phyloP scores from a whole-genome alignment of 2,888 invertebrate species.

The Steinernema hermaphroditum region DNA sequence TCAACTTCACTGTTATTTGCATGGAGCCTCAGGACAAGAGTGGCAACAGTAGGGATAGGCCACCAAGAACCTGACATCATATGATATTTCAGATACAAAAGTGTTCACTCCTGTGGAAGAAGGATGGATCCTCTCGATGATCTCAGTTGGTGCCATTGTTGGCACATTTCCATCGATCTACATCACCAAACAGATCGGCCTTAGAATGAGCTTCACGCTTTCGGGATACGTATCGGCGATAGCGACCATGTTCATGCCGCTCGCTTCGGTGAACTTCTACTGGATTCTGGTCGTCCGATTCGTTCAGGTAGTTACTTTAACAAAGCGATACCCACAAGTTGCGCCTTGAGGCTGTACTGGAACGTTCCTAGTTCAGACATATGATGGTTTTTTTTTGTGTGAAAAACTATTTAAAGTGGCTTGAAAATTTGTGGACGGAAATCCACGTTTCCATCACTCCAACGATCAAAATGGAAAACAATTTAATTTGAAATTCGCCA shows the following conservation, averaged over 20 bases:
- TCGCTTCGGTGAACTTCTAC: conserved; percentile 1
- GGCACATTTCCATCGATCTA: conserved; percentile 31
- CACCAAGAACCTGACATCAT: background rate
- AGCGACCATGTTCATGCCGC: background rate
- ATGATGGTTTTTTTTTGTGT: no score
- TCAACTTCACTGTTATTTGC: conserved; percentile 37
- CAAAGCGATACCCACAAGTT: no score
- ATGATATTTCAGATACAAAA: no score
- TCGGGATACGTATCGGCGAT: background rate
- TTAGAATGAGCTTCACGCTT: conserved; percentile 11
- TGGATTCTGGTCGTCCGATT: background rate
- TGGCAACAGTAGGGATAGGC: background rate
- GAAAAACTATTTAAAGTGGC: no score
- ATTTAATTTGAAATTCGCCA: no score
- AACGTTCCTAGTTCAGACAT: no score
- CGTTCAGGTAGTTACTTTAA: conserved; percentile 9
- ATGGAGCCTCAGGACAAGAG: conserved; percentile 17
- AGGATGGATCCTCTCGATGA: conserved; percentile 32
- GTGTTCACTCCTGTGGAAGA: conserved; percentile 7
- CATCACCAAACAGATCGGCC: conserved; percentile 11
- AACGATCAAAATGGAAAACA: no score
- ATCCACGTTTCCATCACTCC: no score
- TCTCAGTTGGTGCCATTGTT: conserved; percentile 29
- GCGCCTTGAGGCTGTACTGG: no score
- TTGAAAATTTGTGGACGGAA: no score